Base-by-base conservation (phyloP, 2,797 vertebrate genomes). In the Micrastur ruficollis region DNA sequence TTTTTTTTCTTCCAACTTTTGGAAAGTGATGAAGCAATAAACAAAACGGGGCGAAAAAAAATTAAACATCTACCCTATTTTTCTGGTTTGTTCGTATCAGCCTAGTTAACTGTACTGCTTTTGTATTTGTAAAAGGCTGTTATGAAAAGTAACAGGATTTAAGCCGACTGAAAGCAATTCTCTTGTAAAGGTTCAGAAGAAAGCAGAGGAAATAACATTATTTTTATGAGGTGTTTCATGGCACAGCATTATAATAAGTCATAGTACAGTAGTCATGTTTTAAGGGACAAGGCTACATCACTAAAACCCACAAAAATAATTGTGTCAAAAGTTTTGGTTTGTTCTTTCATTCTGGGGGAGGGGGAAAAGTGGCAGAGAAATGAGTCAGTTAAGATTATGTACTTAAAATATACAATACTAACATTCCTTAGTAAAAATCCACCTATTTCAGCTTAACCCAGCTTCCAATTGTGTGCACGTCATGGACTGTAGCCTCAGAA, bases 151-250 rank as follows among this genome's bases (percentile, higher is more conserved):
- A 90, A 94, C 88, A 94, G 97, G 93, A 85, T 88, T 58, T 65
- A 94, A 91, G 90, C 56, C 61, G 93, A 82, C 89, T 80, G 81
- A 96, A 95, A 67, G 78, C 78, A 88, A 75, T 95, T 94, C 97
- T 96, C 97, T 93, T 95, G 81, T 84, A 79, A 95, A 93, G 90
- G 66, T 34, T 82, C 36, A 95, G 93, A 95, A 93, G 93, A 95
- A 93, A 95, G 90, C 79, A 66, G 95, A 97, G 97, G 96, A 90
- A 96, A 93, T 89, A 89, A 36, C 86, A 53, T 42, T 78, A 71
- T 85, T 93, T 96, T 97, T 95, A 86, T 46, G 74, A 96, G 91
- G 92, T 95, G 95, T 95, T 90, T 93, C 97, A 84, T 75, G 89
- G 94, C 80, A 53, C 72, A 38, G 81, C 74, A 34, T 94, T 86